Base-by-base conservation (phyloP, 2,797 vertebrate species). In the Adrianichthys oophorus region DNA sequence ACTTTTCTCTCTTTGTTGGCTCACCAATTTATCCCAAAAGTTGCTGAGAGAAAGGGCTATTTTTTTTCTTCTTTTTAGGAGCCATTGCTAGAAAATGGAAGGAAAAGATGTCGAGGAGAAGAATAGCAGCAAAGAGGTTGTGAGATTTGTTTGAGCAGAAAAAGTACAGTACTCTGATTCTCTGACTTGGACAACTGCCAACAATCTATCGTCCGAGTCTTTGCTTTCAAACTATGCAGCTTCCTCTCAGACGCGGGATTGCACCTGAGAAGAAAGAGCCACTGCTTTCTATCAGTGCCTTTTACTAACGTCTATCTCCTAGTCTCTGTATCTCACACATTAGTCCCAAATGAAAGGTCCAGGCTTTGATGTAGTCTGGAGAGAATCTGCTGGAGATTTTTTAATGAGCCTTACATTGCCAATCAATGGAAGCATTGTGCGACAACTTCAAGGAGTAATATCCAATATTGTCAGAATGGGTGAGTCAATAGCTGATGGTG, bases 181-280 rank as follows among this genome's bases (percentile, higher is more conserved):
- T 76, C 62, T 70, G 58, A 71, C 64, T 89, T 89, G 85, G 85
- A 84, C 17, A 18, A 45, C 48, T 78, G 78, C 78, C 87, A 89
- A 37, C n/a, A 24, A 72, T 65, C 65, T 66, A 62, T 75, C 57
- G 24, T 65, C 56, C 64, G 62, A 66, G 63, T 70, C 58, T 83
- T 60, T 53, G 56, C 63, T 74, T 74, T 72, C 59, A 78, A 51
- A 53, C 48, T 19, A 41, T 41, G 62, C 62, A 55, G 62, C 56
- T 76, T 82, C 42, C 67, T 70, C 53, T 44, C 24, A 65, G 62
- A 62, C 59, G 23, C 48, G 24, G 15, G 41, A 52, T 15, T 64
- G 44, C 40, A 61, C 50, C 73, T 59, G 37, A 52, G 56, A 82
- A 61, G 54, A 65, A 44, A 56, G 50, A 79, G 68, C 49, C 49